Evolutionary conservation across 53 echinoderm and acorn worm species (phyloP), one percentile per base, ranked within the genome.

Genomic region (Paelopatides confundens): DNA sequence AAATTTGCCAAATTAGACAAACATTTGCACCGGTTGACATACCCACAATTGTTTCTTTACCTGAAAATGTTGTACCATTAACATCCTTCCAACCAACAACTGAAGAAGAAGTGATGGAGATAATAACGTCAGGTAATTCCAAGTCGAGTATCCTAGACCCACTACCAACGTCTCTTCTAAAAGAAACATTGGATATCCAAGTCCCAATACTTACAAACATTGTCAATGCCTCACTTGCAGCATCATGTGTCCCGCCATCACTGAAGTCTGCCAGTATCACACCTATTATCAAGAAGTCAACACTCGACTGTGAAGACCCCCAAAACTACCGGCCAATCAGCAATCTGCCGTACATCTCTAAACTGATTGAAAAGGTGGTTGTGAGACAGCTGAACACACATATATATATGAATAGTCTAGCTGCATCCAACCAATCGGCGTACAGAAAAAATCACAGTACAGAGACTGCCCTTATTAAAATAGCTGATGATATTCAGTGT

Each of bases 261-360:
- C 76, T 76, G 3, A 76, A 77, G 48, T 27, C 30, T 5, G 50
- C 50, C 24, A 11, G 4, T 13, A n/a, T 82, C 14, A 62, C 62
- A 29, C 81, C 53, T 6, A 37, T 52, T 10, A 51, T 79, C 9
- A 79, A 79, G 53, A 79, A 79, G 49, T 52, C 51, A 13, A 79
- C 51, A 23, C 53, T 79, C 26, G 54, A 79, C 29, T 21, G 81
- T 3, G 53, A 79, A 23, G 33, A 51, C n/a, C 9, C 26, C 51
- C 50, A 79, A 7, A 79, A 52, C 31, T 79, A 51, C 53, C 54
- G 81, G 3, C 81, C 81, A 2, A 53, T 79, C 6, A 79, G 81
- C 32, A 79, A 79, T 79, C 53, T 79, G 31, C 81, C 81, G 4
- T 79, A 51, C 51, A 30, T 79, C 29, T 79, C 53, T 27, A 79